Conservation (phyloP, 2,888 invertebrate species). For the Caenorhabditis panamensis region DNA sequence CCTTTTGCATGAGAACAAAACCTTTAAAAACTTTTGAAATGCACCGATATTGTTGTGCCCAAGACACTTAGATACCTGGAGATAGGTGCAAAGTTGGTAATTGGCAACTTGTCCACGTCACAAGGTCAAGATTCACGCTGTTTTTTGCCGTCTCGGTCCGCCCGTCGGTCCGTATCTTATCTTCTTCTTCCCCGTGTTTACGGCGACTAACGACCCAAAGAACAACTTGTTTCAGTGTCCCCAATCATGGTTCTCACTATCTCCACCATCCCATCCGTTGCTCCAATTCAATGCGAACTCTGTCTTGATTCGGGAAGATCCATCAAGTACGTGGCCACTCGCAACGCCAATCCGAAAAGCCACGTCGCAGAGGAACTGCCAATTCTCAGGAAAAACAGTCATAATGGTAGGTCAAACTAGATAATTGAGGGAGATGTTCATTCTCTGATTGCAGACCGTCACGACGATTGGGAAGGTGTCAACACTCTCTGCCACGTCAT, state of each 20-base stretch:
- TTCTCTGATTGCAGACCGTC: slow-evolving; percentile 40
- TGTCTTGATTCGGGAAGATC: slow-evolving; percentile 72
- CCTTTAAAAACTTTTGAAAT: neutral
- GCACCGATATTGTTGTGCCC: too few relatives aligned
- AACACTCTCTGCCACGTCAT: slow-evolving; percentile 74
- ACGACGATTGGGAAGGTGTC: slow-evolving; percentile 78
- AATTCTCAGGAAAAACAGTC: slow-evolving; percentile 41
- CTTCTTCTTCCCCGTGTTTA: neutral
- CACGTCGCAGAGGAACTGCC: slow-evolving; percentile 53
- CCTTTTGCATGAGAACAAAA: neutral
- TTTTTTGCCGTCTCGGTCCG: too few relatives aligned
- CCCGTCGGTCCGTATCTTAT: neutral
- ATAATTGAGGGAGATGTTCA: neutral
- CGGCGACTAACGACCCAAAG: neutral
- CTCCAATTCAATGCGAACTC: slow-evolving; percentile 68
- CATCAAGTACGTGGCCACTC: slow-evolving; percentile 62
- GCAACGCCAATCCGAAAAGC: slow-evolving; percentile 50
- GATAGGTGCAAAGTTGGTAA: too few relatives aligned
- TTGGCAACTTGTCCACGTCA: neutral
- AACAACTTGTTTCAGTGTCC: too few relatives aligned
- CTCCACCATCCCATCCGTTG: slow-evolving; percentile 53
- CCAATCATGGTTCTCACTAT: slow-evolving; percentile 68
- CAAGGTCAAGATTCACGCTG: neutral
- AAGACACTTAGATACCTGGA: too few relatives aligned
- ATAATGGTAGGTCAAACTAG: slow-evolving; percentile 32